Evolutionary conservation across 1,140 invertebrate genomes (phyloP).

Genomic region (Centruroides vittatus): DNA sequence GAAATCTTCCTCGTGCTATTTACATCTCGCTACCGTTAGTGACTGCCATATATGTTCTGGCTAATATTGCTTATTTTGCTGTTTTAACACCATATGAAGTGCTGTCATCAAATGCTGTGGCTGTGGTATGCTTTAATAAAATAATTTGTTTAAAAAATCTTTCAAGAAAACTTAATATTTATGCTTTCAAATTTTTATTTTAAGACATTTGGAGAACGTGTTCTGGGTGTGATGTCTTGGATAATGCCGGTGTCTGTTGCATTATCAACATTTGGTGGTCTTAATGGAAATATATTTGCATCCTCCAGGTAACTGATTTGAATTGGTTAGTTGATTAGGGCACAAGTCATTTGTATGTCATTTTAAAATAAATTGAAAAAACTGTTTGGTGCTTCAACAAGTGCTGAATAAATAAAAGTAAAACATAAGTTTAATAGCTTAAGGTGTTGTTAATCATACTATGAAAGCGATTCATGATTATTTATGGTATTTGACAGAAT

Average conservation of each 20-base stretch:
- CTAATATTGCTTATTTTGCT: conserved; percentile 86
- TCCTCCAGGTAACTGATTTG: conserved; percentile 30
- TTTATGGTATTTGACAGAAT: too few relatives aligned
- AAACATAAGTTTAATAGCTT: too few relatives aligned
- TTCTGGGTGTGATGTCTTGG: conserved; percentile 55
- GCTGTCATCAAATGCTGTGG: conserved; percentile 75
- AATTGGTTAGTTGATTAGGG: conserved; percentile 25
- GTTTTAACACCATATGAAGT: conserved; percentile 72
- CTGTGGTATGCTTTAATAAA: conserved; percentile 39
- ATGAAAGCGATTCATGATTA: too few relatives aligned
- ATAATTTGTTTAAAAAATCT: too few relatives aligned
- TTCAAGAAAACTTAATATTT: not conserved
- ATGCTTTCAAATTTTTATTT: conserved; percentile 22
- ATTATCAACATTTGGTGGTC: conserved; percentile 65
- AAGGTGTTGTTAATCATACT: too few relatives aligned
- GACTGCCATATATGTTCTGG: conserved; percentile 78
- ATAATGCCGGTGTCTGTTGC: conserved; percentile 73
- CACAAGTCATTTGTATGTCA: conserved; percentile 71
- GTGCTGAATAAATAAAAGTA: conserved; percentile 52
- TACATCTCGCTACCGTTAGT: conserved; percentile 83
- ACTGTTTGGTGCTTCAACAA: too few relatives aligned
- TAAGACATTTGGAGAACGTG: conserved; percentile 62
- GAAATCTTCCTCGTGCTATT: conserved; percentile 83
- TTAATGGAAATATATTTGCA: conserved; percentile 82
- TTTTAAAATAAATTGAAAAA: conserved; percentile 41